Conservation (phyloP, 2,888 invertebrate genomes). For the Dryobotodes eremita region DNA sequence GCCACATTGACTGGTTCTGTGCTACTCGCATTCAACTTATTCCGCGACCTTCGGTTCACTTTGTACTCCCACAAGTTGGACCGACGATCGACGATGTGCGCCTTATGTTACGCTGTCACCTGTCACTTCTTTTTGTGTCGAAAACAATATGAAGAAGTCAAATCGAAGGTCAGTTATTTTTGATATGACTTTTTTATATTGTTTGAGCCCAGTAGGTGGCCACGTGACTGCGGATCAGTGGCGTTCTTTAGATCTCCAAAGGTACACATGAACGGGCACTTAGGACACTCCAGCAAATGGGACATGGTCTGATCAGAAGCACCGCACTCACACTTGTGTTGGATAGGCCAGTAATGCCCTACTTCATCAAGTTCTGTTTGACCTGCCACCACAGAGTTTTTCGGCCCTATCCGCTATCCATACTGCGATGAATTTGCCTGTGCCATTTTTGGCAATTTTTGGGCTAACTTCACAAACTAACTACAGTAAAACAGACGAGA, state of each 20-base stretch:
- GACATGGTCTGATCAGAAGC: not conserved
- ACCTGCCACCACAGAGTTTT: not conserved
- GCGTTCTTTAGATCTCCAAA: not conserved
- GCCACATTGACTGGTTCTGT: too few relatives aligned
- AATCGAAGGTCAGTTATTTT: too few relatives aligned
- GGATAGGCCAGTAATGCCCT: not conserved
- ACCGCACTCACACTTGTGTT: not conserved
- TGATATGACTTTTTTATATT: too few relatives aligned
- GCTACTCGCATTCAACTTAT: too few relatives aligned
- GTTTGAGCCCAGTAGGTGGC: too few relatives aligned
- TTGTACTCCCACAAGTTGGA: too few relatives aligned
- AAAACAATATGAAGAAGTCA: too few relatives aligned
- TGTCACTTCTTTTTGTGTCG: too few relatives aligned
- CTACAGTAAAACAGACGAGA: slow-evolving; percentile 53
- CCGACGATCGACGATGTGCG: too few relatives aligned
- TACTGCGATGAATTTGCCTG: not conserved
- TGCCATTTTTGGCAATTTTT: not conserved
- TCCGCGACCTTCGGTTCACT: too few relatives aligned
- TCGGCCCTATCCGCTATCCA: not conserved
- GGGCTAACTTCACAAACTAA: not conserved
- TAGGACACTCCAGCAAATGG: not conserved
- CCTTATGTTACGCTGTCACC: too few relatives aligned
- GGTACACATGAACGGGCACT: not conserved
- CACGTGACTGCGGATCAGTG: not conserved
- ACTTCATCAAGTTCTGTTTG: not conserved